A percentile compares a stretch with the other conserved stretches of the same genome.
phyloP scores from a whole-genome alignment of 2,888 invertebrate genomes.

The Muscina levida region DNA sequence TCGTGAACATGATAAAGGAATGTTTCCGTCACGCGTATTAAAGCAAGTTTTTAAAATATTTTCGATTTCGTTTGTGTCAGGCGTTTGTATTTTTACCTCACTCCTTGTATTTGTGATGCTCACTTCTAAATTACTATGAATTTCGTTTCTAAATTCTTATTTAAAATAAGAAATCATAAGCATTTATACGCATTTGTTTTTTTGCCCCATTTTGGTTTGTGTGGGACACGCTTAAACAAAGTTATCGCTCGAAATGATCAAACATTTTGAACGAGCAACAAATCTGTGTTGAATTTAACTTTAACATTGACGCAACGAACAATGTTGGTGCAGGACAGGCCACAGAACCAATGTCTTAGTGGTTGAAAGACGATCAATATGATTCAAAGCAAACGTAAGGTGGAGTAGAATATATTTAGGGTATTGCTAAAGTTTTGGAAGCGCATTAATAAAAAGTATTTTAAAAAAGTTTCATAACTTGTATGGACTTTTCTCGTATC shows the following conservation, averaged over 20 bases:
- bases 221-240: conserved; percentile 48
- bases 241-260: conserved; percentile 54
- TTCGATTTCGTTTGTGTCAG: conserved; percentile 41
- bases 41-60: conserved; percentile 53
- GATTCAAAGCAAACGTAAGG: no score
- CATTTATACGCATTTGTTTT: conserved; percentile 6
- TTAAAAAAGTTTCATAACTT: no score
- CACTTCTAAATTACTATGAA: conserved; percentile 45
- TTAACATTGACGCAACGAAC: conserved; percentile 53
- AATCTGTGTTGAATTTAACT: conserved; percentile 49
- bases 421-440: no score
- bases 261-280: conserved; percentile 34
- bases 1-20: conserved; percentile 67
- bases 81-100: no score
- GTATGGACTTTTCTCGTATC: no score
- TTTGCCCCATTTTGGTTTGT: conserved; percentile 3
- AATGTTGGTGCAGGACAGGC: neutral
- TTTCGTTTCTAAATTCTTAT: conserved; percentile 45
- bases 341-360: neutral
- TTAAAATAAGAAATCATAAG: conserved; percentile 62
- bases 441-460: neutral
- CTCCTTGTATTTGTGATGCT: conserved; percentile 5
- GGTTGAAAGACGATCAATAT: neutral
- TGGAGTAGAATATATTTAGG: neutral
- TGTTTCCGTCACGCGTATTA: conserved; percentile 76